Evolutionary conservation across 2,888 invertebrate species (phyloP), one percentile per base, ranked within the genome.

Genomic region (Amiota minor): DNA sequence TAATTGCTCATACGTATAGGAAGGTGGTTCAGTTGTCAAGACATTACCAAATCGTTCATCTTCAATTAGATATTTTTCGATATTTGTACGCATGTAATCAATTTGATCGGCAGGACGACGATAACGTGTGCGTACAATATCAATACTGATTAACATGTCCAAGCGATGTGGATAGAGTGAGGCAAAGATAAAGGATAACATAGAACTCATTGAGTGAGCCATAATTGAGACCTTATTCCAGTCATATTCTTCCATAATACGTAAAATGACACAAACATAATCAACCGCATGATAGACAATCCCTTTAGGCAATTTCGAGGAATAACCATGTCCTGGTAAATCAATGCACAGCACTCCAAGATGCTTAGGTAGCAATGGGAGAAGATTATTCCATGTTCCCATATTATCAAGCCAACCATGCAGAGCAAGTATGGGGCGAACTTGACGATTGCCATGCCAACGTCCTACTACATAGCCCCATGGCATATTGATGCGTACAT

Each of bases 401-500:
- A 94, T 93, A 86, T 95, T 96, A 88, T 96, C 95, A 88, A 93
- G 93, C 94, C 95, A 95, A 1, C 95, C 95, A 85, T 95, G 95
- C 1, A 95, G 81, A 1, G 93, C 93, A 59, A 96, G 86, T 70
- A 95, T 91, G 6, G 95, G 95, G 75, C 93, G 91, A 55, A 91
- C 90, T 77, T 92, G 90, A 68, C 91, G 91, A 67, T 91, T 91
- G 50, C 95, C 94, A 93, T 94, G 95, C 90, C 93, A 91, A 83
- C 93, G 94, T 8, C 92, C 94, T 8, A 93, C 91, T 49, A 95
- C 84, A 81, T 93, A 91, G 0, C 95, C 95, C 93, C 93, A 94
- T 70, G 93, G 92, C 45, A 94, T 92, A 74, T 93, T 92, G 71
- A 95, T 93, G 83, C 91, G 89, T 56, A 95, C 89, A 90, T 94